Evolutionary conservation across 2,888 invertebrate species (phyloP).

Genomic region (Heliothis peltigera): DNA sequence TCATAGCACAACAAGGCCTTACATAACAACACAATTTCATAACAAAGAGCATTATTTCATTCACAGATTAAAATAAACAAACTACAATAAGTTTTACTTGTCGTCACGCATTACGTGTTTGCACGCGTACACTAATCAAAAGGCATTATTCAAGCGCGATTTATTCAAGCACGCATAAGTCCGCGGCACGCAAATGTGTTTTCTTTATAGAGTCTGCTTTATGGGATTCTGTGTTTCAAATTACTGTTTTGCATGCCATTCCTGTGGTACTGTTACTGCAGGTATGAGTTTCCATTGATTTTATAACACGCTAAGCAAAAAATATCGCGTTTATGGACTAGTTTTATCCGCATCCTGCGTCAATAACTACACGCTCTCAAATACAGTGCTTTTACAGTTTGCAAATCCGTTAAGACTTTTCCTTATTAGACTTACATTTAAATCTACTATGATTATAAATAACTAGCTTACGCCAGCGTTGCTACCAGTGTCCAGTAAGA

Average conservation of each 20-base stretch:
- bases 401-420: too few relatives aligned
- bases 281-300: neutral
- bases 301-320: neutral
- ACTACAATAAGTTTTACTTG: conserved; percentile 23
- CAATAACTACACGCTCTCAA: too few relatives aligned
- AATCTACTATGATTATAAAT: too few relatives aligned
- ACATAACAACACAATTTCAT: conserved; percentile 21
- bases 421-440: too few relatives aligned
- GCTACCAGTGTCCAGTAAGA: too few relatives aligned
- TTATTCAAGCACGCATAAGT: conserved; percentile 48
- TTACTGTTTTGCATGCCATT: conserved; percentile 31
- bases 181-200: conserved; percentile 46
- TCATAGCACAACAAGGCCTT: too few relatives aligned
- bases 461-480: too few relatives aligned
- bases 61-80: conserved; percentile 33
- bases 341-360: too few relatives aligned
- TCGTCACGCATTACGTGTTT: conserved; percentile 38
- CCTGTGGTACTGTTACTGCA: neutral
- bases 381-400: too few relatives aligned
- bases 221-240: conserved; percentile 24
- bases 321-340: neutral
- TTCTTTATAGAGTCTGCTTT: conserved; percentile 14
- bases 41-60: conserved; percentile 46
- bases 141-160: conserved; percentile 28
- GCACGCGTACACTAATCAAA: conserved; percentile 46